These are phyloP conservation scores for Periplaneta americana DNA, from an alignment of 1,140 invertebrate genomes.

Conservation along the genomic window DNA sequence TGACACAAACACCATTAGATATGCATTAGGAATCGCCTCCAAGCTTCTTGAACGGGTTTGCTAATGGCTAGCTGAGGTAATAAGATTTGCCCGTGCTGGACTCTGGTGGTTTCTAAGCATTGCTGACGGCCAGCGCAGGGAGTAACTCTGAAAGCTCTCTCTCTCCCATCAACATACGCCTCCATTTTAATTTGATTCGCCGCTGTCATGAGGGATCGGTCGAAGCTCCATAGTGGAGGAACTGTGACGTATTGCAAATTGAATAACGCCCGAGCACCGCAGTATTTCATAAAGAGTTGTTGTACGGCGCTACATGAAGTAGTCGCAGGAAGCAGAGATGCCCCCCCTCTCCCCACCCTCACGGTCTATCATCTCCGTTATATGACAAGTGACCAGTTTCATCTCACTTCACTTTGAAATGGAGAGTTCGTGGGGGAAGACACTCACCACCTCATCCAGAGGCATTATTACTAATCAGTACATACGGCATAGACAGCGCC, in stretches of 20 bases:
- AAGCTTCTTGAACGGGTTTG: background rate
- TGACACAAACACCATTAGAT: conserved; percentile 5
- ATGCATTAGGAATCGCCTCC: conserved; percentile 8
- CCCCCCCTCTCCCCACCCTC: background rate
- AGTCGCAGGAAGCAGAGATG: background rate
- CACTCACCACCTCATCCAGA: too few relatives aligned
- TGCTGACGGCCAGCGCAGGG: background rate
- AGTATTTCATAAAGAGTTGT: background rate
- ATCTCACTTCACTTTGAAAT: background rate
- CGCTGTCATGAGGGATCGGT: conserved; percentile 2
- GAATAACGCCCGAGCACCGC: too few relatives aligned
- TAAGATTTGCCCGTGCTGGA: conserved; percentile 1
- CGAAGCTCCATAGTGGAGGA: background rate
- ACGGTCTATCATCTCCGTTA: background rate
- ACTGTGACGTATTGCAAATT: background rate
- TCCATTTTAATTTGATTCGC: conserved; percentile 5
- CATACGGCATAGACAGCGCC: too few relatives aligned
- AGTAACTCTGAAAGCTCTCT: background rate
- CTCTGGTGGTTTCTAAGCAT: conserved; percentile 1
- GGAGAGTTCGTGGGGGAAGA: too few relatives aligned
- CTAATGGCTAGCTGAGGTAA: conserved; percentile 6
- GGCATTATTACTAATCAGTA: too few relatives aligned
- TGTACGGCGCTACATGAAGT: background rate
- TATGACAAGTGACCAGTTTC: background rate
- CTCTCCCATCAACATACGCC: background rate